Evolutionary conservation across 1,140 invertebrate species (phyloP).

Genomic region (Globodera ellingtonae): DNA sequence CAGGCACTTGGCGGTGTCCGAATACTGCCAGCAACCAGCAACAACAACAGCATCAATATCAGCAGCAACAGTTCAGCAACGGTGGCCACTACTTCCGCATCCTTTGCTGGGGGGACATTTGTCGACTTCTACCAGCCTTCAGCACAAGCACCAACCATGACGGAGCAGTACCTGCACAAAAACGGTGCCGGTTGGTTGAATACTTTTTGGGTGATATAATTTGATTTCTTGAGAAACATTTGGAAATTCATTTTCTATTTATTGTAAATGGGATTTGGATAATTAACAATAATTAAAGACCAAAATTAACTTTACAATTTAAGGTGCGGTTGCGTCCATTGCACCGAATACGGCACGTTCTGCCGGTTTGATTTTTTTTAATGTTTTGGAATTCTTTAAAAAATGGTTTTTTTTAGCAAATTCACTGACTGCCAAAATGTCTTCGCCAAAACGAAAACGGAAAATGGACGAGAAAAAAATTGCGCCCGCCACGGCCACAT

Average conservation of each 20-base stretch:
- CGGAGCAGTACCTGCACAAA: background rate
- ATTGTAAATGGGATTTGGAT: too few relatives aligned
- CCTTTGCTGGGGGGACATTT: too few relatives aligned
- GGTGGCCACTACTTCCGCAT: background rate
- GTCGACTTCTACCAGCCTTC: too few relatives aligned
- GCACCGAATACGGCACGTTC: background rate
- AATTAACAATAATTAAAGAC: too few relatives aligned
- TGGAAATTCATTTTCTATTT: too few relatives aligned
- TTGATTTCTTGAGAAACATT: too few relatives aligned
- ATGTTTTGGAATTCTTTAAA: background rate
- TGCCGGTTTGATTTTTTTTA: background rate
- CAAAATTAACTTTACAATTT: background rate
- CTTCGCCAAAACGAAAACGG: background rate
- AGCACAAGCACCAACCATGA: background rate
- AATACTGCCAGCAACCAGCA: background rate
- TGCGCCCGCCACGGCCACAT: background rate
- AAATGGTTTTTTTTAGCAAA: background rate
- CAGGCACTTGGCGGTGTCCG: background rate
- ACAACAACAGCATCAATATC: background rate
- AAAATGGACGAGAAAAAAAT: background rate
- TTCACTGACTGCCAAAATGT: background rate
- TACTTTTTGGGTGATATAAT: too few relatives aligned
- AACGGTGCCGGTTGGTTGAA: background rate
- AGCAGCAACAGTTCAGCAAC: background rate
- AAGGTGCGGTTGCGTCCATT: background rate